Evolutionary conservation across 2,888 invertebrate species (phyloP), one percentile per base, ranked within the genome.

Genomic region (Periphyllus acericola): DNA sequence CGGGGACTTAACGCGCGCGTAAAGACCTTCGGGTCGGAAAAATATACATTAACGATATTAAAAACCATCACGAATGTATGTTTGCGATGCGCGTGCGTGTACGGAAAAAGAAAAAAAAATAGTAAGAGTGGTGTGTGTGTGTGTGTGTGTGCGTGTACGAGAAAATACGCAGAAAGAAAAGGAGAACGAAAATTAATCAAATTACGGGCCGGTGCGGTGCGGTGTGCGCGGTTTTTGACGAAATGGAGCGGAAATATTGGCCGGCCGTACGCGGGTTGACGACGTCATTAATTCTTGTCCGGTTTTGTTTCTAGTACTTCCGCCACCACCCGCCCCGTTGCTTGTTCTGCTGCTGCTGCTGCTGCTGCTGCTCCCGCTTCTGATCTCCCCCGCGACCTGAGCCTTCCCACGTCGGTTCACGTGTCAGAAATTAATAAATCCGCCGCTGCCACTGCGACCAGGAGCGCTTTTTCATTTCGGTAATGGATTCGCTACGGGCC

Each of bases 371-470:
- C 52, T 46, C 32, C 68, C 14, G 60, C 29, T 6, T 36, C 60
- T 1, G 6, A 29, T 0, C 25, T n/a, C 29, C 81, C 8, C 36
- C 17, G 14, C 76, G 36, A 11, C 55, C 9, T 0, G 60, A 14
- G 14, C 46, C 60, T 60, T 60, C 21, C 21, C 29, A 19, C 52
- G 46, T 6, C 75, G 87, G 87, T 87, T 87, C 87, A 87, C 87
- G 87, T 87, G 87, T 87, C 81, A 81, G 87, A 87, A 87, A 87
- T 87, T 87, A 87, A 87, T 87, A 87, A 87, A 87, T 87, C 81
- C 87, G 74, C 74, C 76, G 46, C 75, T 32, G 82, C 78, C 76
- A 32, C 25, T 72, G 34, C 34, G 72, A 86, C 36, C 40, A 36
- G 29, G 87, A 81, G 74, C 80, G 60, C 81, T 87, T 87, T 87